Conservation (phyloP, 2,888 invertebrate species). For the Oeneis ivallda region DNA sequence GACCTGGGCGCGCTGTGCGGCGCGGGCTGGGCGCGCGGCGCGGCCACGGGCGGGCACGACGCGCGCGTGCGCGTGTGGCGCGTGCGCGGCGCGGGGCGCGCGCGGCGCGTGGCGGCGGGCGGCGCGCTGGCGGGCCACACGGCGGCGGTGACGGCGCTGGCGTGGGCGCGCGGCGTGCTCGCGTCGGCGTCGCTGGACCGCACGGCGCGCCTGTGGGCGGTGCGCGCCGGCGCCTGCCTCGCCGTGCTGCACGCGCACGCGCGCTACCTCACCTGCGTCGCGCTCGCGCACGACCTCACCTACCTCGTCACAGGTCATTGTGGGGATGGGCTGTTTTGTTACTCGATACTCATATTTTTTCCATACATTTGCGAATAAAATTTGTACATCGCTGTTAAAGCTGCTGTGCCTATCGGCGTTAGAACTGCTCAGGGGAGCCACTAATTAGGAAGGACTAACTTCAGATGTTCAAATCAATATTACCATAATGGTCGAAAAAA, state of each 20-base stretch:
- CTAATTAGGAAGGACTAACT: too few relatives aligned
- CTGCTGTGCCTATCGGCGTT: too few relatives aligned
- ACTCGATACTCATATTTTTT: too few relatives aligned
- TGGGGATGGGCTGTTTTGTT: too few relatives aligned
- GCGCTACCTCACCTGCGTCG: constrained; percentile 90
- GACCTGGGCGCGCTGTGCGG: constrained; percentile 90
- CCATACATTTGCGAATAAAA: too few relatives aligned
- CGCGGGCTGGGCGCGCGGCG: constrained; percentile 49
- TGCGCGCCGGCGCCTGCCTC: constrained; percentile 70
- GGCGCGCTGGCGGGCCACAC: constrained; percentile 49
- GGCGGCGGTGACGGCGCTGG: constrained; percentile 53
- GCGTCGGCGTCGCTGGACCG: constrained; percentile 90
- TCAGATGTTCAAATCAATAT: too few relatives aligned
- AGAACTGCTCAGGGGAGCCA: too few relatives aligned
- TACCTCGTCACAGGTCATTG: constrained; percentile 84
- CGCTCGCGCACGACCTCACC: constrained; percentile 85
- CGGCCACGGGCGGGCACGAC: constrained; percentile 86
- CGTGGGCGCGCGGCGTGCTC: constrained; percentile 70
- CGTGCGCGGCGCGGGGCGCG: constrained; percentile 20
- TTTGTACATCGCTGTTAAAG: too few relatives aligned
- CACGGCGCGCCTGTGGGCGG: constrained; percentile 87
- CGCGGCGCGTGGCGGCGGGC: constrained; percentile 39
- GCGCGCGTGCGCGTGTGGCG: constrained; percentile 85
- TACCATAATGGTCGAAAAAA: too few relatives aligned
- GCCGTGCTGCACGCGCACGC: constrained; percentile 85